Conservation (phyloP, 2,888 invertebrate genomes). For the Agrypnus murinus region DNA sequence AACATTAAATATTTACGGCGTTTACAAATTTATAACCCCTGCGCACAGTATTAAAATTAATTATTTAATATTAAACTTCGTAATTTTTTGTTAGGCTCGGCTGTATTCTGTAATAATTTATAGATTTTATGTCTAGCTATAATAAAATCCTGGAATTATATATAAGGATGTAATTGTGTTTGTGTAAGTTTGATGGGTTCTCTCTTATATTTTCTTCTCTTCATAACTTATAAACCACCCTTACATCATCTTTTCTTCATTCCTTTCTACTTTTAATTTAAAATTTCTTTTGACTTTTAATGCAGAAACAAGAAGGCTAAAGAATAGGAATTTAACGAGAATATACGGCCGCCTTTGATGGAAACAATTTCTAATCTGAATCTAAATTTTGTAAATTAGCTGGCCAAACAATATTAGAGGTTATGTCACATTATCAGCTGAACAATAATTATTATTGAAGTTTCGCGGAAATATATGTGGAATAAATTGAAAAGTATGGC, state of each 20-base stretch:
- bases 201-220: slow-evolving; percentile 28
- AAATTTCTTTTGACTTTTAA: too few species aligned
- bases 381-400: too few species aligned
- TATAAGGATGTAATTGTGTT: slow-evolving; percentile 65
- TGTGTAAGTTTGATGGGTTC: slow-evolving; percentile 53
- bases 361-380: too few species aligned
- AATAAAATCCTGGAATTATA: slow-evolving; percentile 66
- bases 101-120: slow-evolving; percentile 62
- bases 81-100: slow-evolving; percentile 72
- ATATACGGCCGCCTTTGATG: too few species aligned
- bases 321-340: too few species aligned
- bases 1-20: slow-evolving; percentile 68
- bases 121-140: slow-evolving; percentile 63
- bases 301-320: too few species aligned
- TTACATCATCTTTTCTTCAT: slow-evolving; percentile 12
- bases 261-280: slow-evolving; percentile 45
- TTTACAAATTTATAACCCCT: slow-evolving; percentile 70
- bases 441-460: neutral
- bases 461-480: slow-evolving; percentile 10
- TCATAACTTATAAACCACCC: too few species aligned
- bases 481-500: slow-evolving; percentile 55
- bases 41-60: slow-evolving; percentile 76
- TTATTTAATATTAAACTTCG: slow-evolving; percentile 77
- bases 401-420: neutral
- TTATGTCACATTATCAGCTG: neutral